Base-by-base conservation (phyloP, 2,888 invertebrate species). In the Aplocera efformata region DNA sequence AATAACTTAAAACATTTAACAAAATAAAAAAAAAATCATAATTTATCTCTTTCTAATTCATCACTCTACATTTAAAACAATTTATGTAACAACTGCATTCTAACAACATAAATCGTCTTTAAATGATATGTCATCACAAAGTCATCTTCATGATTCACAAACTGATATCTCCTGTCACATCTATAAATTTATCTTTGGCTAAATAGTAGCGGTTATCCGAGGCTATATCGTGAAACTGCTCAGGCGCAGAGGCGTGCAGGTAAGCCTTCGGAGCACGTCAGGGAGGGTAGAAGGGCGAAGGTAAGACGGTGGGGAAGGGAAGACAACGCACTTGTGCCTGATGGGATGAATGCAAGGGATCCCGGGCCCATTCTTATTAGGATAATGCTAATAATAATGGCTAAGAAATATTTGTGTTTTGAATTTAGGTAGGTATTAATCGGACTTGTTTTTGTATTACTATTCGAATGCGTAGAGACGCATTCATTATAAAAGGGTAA, bases 121-220 rank as follows among this genome's bases (percentile, higher is more conserved):
- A n/a, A n/a, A n/a, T n/a, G n/a, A n/a, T n/a, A n/a, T n/a, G n/a
- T n/a, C n/a, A n/a, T n/a, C n/a, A n/a, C n/a, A n/a, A n/a, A n/a
- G n/a, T n/a, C n/a, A n/a, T n/a, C 11, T 5, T 23, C 8, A 3
- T 1, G 17, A 4, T 38, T 34, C 30, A 32, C 32, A 29, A 28
- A 36, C 27, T n/a, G n/a, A 8, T n/a, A n/a, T n/a, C n/a, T 7
- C 21, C 13, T 17, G 13, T 17, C 13, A 17, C 10, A 6, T 48
- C 48, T 53, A 35, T 34, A 7, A 26, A 9, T n/a, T 6, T 10
- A 22, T 71, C 69, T 65, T 57, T 80, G 77, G 8, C 35, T 35
- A 50, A 51, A 63, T 71, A 67, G 72, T 80, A 79, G 79, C 75
- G 74, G 79, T 72, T 76, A 64, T 62, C 60, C 47, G 66, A 76